Evolutionary conservation across 2,888 invertebrate genomes (phyloP), one percentile per base, ranked within the genome.

Genomic region (Tuta absoluta): DNA sequence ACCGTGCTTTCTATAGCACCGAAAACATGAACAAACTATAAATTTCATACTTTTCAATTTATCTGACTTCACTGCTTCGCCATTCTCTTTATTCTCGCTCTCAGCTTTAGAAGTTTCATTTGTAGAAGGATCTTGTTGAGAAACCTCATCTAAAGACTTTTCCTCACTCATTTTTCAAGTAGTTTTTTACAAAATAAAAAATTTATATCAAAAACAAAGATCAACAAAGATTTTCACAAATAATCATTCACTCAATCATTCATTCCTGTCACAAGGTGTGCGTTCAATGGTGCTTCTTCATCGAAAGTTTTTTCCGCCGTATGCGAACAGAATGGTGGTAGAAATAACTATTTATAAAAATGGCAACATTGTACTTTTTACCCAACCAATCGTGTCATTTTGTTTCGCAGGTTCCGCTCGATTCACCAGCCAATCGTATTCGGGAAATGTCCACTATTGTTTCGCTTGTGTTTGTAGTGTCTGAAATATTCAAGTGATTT

Each of bases 1-100:
- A 45, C 4, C n/a, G 17, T 45, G 45, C n/a, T 45, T 45, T 45
- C 1, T n/a, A 14, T 11, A 49, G 14, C 23, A 14, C 11, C 14
- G 23, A 53, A 53, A 3, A 11, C 2, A 3, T 51, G 10, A 51
- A 51, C 10, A 63, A 41, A 57, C 0, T n/a, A 19, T 45, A 57
- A 65, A 45, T 17, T 62, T 66, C 72, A 71, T 75, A 90, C 91
- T 84, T 87, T 91, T 91, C 21, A 86, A 77, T 87, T 89, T 91
- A 65, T 91, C 91, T 0, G 77, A 72, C 76, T 89, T 91, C 7
- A 68, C 71, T 28, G 70, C 66, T 51, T 90, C 89, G 1, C 81
- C 83, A 67, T 80, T 84, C 45, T 89, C 89, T 71, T 87, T 91
- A 41, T 78, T 78, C 17, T 86, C 87, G 1, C 72, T 72, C 7